Base-by-base conservation (phyloP, 1,140 invertebrate species). In the Drosophila azteca region DNA sequence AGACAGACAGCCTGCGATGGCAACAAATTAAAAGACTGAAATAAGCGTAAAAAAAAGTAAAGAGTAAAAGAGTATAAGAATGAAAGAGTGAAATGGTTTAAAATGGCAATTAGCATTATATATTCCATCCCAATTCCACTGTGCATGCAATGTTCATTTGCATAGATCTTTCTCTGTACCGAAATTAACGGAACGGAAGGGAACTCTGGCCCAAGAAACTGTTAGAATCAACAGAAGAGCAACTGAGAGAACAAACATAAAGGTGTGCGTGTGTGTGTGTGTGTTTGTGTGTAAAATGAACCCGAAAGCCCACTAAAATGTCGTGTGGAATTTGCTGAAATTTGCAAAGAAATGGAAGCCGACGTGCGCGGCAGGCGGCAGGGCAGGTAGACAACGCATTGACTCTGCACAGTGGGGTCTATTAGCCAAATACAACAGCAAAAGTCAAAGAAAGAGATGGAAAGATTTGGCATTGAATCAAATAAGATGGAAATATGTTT, bases 261-360 rank as follows among this genome's bases (percentile, higher is more conserved):
- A n/a, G n/a, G n/a, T n/a, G n/a, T n/a, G n/a, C n/a, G n/a, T n/a
- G n/a, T n/a, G n/a, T n/a, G n/a, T n/a, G n/a, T n/a, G 24, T 26
- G 24, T 26, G 24, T 24, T 3, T 24, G 24, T 26, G 24, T 26
- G 65, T 85, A 74, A 87, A 75, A 59, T 52, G 81, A 83, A 63
- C 64, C 5, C n/a, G n/a, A 15, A 44, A 73, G 52, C 39, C 63
- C 48, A 59, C 72, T 63, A 64, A 64, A 75, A 68, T 80, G 57
- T 79, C 79, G 60, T 49, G 39, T 54, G 83, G 83, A 87, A 87
- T 87, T 79, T 82, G 83, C 82, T 87, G 83, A 88, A 76, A 82
- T 72, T 72, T 59, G 74, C 82, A 79, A 83, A 54, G 71, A 79
- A 73, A 55, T 31, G 31, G 69, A 66, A 49, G 45, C 31, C 44